These are phyloP conservation scores for Melipona bicolor DNA, from an alignment of 2,888 invertebrate genomes.

Conservation along the genomic window DNA sequence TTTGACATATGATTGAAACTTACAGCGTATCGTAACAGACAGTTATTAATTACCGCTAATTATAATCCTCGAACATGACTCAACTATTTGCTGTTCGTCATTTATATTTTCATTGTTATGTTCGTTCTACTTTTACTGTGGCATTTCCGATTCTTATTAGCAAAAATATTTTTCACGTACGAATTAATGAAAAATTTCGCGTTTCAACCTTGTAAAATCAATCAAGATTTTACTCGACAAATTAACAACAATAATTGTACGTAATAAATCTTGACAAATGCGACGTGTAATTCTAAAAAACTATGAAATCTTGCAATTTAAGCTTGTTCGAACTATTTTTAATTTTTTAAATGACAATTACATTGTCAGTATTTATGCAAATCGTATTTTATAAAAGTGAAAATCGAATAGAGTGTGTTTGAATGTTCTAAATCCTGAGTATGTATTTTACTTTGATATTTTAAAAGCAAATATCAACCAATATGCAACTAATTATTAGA, in stretches of 20 bases:
- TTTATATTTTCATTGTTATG: constrained; percentile 21
- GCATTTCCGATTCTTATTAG: constrained; percentile 9
- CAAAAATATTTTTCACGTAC: not conserved
- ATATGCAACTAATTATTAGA: too few relatives aligned
- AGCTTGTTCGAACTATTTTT: too few relatives aligned
- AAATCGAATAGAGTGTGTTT: too few relatives aligned
- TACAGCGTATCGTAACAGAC: constrained; percentile 1
- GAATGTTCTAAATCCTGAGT: too few relatives aligned
- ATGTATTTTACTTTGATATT: too few relatives aligned
- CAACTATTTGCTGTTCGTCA: not conserved
- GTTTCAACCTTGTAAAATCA: not conserved
- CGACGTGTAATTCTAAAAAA: not conserved
- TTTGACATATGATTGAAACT: constrained; percentile 20
- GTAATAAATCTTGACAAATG: not conserved
- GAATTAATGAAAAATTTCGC: too few relatives aligned
- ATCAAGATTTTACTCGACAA: not conserved
- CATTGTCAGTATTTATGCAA: too few relatives aligned
- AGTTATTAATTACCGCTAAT: constrained; percentile 41
- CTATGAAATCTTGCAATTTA: not conserved
- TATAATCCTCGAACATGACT: constrained; percentile 1
- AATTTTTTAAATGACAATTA: too few relatives aligned
- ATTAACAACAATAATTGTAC: not conserved
- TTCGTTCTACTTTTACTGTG: constrained; percentile 16
- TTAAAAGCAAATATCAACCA: too few relatives aligned
- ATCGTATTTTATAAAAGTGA: too few relatives aligned